Base-by-base conservation (phyloP, 2,888 invertebrate species). In the Cephus rjabovi region DNA sequence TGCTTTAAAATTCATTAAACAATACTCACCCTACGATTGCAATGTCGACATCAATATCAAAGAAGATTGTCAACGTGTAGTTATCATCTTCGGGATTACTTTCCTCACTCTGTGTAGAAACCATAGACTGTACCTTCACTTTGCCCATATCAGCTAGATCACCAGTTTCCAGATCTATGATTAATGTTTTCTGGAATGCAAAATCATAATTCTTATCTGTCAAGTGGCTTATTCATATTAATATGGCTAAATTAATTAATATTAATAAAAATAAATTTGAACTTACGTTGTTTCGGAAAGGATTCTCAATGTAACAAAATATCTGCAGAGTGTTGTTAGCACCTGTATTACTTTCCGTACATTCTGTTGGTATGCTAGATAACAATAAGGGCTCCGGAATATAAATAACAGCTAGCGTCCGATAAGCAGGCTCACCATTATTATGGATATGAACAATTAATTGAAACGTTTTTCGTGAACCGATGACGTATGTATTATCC, bases 41-140 rank as follows among this genome's bases (percentile, higher is more conserved):
- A 69, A 92, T 85, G 79, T 91, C 90, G 31, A 90, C 90, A 75
- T 91, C 90, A 33, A 88, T 84, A 31, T 82, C 87, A 68, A 92
- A 85, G 11, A 87, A 83, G 34, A 93, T 83, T 12, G 79, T 83
- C n/a, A 90, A 84, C 11, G 69, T 79, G 33, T 85, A 79, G 12
- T 68, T 76, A 73, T 87, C 86, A n/a, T 85, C 78, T 12, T 75
- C 69, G 11, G 77, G 33, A 77, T 89, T 88, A 11, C 79, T 77
- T 80, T 91, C 91, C 40, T 88, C 84, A 77, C 92, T 92, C 74
- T 87, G 90, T n/a, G 92, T 92, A 23, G 83, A 83, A 23, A 91
- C 83, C 34, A 82, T 87, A 11, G 89, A 83, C 4, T 34, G 35
- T 73, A 93, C 84, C 40, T 83, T 73, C 6, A 92, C 79, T 23